Percentiles rank a stretch among this genome's conserved stretches.
These are phyloP conservation scores for Diaphora mendica DNA, from an alignment of 2,888 invertebrate species.

Conservation along the genomic window DNA sequence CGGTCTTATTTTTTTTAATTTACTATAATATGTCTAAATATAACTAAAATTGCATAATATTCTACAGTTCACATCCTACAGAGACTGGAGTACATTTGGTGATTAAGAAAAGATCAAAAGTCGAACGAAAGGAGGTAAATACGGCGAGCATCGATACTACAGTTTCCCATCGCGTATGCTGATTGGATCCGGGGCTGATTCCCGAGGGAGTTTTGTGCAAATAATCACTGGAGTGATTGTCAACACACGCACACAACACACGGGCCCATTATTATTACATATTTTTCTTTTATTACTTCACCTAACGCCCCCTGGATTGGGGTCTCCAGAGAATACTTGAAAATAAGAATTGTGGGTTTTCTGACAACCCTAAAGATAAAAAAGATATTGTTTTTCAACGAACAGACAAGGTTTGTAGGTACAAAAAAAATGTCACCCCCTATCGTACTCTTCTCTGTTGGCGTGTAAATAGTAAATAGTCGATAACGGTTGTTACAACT, in stretches of 20 bases:
- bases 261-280: conserved; percentile 69
- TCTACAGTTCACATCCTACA: background rate
- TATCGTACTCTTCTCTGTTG: background rate
- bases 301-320: conserved; percentile 18
- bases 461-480: background rate
- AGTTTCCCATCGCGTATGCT: conserved; percentile 53
- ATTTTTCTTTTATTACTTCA: conserved; percentile 57
- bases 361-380: background rate
- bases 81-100: background rate
- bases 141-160: conserved; percentile 22
- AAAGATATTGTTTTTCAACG: background rate
- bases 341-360: conserved; percentile 6
- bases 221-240: conserved; percentile 84
- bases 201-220: conserved; percentile 74
- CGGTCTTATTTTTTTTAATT: too few relatives aligned
- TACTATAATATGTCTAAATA: background rate
- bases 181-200: conserved; percentile 56
- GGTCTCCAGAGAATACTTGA: background rate
- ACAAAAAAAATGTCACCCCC: background rate
- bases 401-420: background rate
- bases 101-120: background rate
- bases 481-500: background rate
- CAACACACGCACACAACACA: conserved; percentile 77
- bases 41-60: background rate
- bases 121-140: background rate